Percentiles rank a stretch among this genome's conserved stretches.
phyloP scores from a whole-genome alignment of 2,888 invertebrate species.

The Andrena haemorrhoa region DNA sequence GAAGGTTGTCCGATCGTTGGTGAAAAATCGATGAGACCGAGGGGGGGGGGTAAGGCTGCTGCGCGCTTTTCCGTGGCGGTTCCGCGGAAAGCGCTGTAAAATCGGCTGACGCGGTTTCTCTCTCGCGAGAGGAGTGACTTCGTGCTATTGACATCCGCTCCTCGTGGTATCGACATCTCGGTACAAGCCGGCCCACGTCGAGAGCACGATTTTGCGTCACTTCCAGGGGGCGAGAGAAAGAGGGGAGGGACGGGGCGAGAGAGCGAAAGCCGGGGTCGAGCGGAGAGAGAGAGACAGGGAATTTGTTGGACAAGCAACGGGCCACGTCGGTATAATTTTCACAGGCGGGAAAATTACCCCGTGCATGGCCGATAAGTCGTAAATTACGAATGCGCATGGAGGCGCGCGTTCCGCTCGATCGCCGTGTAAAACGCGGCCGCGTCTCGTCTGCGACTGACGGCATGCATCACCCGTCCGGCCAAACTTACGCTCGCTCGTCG shows the following conservation, averaged over 20 bases:
- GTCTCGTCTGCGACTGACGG: conserved; percentile 68
- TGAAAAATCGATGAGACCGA: conserved; percentile 21
- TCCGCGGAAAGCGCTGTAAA: conserved; percentile 68
- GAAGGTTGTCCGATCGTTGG: not conserved
- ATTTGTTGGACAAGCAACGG: conserved; percentile 53
- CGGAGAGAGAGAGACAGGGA: conserved; percentile 18
- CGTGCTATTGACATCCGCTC: conserved; percentile 83
- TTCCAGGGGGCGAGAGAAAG: conserved; percentile 65
- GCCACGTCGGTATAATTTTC: conserved; percentile 73
- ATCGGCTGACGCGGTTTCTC: conserved; percentile 71
- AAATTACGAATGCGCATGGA: conserved; percentile 73
- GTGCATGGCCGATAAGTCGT: conserved; percentile 73
- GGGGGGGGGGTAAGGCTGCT: conserved; percentile 4
- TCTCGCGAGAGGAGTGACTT: conserved; percentile 76
- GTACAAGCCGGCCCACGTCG: conserved; percentile 73
- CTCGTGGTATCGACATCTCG: conserved; percentile 80
- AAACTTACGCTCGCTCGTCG: conserved; percentile 55
- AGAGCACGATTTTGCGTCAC: conserved; percentile 76
- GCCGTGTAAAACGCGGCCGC: conserved; percentile 65
- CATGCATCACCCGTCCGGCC: conserved; percentile 48
- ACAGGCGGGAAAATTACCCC: conserved; percentile 70
- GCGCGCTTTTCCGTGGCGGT: conserved; percentile 27
- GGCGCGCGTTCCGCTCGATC: conserved; percentile 48
- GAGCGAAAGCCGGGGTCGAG: conserved; percentile 8
- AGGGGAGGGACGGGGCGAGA: conserved; percentile 14